phyloP scores from a whole-genome alignment of 2,888 invertebrate species.

The Drosophila mettleri region DNA sequence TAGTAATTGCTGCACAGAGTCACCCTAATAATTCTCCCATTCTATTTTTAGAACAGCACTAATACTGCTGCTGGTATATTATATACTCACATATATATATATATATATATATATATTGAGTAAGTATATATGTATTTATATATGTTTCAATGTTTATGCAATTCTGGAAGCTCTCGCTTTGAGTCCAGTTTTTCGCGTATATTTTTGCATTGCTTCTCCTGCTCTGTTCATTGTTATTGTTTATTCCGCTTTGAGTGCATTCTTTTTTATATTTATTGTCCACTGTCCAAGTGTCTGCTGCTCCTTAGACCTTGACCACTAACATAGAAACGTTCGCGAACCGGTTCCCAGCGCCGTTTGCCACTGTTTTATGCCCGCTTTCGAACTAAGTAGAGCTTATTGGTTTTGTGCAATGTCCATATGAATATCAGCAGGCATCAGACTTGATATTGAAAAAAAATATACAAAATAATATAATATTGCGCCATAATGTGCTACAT shows the following conservation, averaged over 20 bases:
- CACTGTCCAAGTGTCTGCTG: constrained; percentile 62
- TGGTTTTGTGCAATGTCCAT: background rate
- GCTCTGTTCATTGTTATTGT: constrained; percentile 60
- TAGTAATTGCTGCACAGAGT: constrained; percentile 19
- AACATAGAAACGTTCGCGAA: constrained; percentile 77
- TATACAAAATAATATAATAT: too few species aligned
- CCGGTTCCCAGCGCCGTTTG: constrained; percentile 42
- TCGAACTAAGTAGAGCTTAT: background rate
- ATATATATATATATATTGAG: constrained; percentile 12
- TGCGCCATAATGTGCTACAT: too few species aligned
- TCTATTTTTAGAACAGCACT: constrained; percentile 43
- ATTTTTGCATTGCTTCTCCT: constrained; percentile 43
- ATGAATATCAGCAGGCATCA: too few species aligned
- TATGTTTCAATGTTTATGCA: constrained; percentile 65
- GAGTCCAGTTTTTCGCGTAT: constrained; percentile 54
- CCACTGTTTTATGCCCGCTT: constrained; percentile 2
- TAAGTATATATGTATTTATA: constrained; percentile 25
- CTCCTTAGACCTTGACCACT: constrained; percentile 85
- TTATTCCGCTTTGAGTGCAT: constrained; percentile 66
- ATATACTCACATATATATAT: background rate
- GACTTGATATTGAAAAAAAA: too few species aligned
- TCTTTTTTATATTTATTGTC: constrained; percentile 28
- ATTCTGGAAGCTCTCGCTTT: constrained; percentile 41
- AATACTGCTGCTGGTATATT: constrained; percentile 15
- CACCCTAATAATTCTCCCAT: constrained; percentile 42